These are phyloP conservation scores for Mythimna impura DNA, from an alignment of 2,888 invertebrate genomes.

Conservation along the genomic window DNA sequence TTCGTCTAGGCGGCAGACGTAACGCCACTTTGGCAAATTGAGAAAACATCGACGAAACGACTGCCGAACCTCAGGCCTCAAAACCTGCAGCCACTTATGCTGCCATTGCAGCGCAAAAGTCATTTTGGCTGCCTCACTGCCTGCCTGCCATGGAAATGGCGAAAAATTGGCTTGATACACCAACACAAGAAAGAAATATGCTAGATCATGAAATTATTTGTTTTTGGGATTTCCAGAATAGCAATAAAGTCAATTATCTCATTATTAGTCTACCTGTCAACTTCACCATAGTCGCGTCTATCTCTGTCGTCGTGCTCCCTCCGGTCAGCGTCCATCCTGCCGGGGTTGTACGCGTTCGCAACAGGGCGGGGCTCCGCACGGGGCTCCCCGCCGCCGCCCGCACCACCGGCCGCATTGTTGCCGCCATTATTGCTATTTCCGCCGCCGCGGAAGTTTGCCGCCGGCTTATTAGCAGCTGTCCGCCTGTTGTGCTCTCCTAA, in stretches of 20 bases:
- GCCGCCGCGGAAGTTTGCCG: constrained; percentile 67
- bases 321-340: constrained; percentile 79
- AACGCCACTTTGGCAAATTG: too few species aligned
- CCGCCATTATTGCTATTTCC: constrained; percentile 57
- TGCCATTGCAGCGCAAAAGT: too few species aligned
- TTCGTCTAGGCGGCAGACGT: too few species aligned
- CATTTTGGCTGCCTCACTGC: too few species aligned
- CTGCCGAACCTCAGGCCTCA: too few species aligned
- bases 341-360: constrained; percentile 73
- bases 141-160: too few species aligned
- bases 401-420: constrained; percentile 57
- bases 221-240: not conserved
- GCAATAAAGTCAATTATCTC: too few species aligned
- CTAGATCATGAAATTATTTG: not conserved
- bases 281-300: constrained; percentile 82
- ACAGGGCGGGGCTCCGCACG: constrained; percentile 37
- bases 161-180: too few species aligned
- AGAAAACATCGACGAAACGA: too few species aligned
- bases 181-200: not conserved
- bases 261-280: constrained; percentile 72
- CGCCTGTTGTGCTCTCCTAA: constrained; percentile 86
- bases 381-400: constrained; percentile 53
- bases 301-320: constrained; percentile 87
- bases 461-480: constrained; percentile 70
- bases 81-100: too few species aligned